Evolutionary conservation across 2,797 vertebrate species (phyloP).

Genomic region (Thripadectes ignobilis): DNA sequence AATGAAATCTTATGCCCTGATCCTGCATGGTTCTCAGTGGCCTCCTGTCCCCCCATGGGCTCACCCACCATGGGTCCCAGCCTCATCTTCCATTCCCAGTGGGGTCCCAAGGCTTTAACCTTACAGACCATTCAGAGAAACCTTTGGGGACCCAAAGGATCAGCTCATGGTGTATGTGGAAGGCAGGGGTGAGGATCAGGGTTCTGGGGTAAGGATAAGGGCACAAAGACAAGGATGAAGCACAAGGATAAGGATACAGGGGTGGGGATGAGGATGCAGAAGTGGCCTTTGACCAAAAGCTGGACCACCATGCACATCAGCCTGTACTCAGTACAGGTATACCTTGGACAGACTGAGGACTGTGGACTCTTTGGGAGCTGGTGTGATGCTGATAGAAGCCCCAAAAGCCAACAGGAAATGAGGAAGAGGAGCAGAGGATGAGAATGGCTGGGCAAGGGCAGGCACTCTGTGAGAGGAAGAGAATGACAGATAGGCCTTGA

Average conservation of each 20-base stretch:
- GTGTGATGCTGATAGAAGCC: not conserved
- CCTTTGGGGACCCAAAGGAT: not conserved
- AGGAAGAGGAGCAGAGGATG: not conserved
- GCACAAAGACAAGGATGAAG: not conserved
- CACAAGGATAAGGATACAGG: not conserved
- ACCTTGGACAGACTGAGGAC: not conserved
- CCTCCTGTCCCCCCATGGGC: accelerated
- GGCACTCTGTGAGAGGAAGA: not conserved
- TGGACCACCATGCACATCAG: not conserved
- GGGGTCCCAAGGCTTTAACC: not conserved
- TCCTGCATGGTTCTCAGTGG: accelerated
- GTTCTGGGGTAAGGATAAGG: not conserved
- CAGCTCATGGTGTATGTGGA: not conserved
- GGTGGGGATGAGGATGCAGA: not conserved
- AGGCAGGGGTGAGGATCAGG: not conserved
- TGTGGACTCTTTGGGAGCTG: accelerated
- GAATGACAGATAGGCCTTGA: not conserved
- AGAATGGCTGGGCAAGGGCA: not conserved
- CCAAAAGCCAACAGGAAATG: not conserved
- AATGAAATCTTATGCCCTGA: not conserved
- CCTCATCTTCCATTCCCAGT: not conserved
- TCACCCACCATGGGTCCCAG: not conserved
- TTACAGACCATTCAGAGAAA: not conserved
- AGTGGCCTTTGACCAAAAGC: not conserved
- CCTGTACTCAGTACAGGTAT: not conserved